phyloP scores from a whole-genome alignment of 1,140 invertebrate genomes.

The Leptopilina clavipes region DNA sequence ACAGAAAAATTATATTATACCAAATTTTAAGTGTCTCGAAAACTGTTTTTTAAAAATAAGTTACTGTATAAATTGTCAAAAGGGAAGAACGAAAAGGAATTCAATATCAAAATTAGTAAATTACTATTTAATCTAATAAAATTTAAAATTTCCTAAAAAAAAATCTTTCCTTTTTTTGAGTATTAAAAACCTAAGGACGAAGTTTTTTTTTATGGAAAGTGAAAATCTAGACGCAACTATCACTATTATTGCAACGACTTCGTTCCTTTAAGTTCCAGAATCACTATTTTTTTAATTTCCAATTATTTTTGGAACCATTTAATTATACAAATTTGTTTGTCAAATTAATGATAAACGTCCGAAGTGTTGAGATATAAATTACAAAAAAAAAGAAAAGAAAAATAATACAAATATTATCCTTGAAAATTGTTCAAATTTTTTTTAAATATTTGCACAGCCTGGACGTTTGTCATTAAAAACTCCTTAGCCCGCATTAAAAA shows the following conservation, averaged over 20 bases:
- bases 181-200: slow-evolving; percentile 10
- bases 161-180: not conserved
- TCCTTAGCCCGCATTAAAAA: slow-evolving; percentile 11
- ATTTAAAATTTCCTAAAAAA: not conserved
- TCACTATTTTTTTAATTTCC: not conserved
- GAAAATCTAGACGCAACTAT: slow-evolving; percentile 25
- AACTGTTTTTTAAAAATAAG: too few relatives aligned
- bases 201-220: not conserved
- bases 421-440: too few relatives aligned
- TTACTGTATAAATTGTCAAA: not conserved
- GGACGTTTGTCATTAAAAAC: slow-evolving; percentile 34
- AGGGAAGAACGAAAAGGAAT: not conserved
- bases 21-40: too few relatives aligned
- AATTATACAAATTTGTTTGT: slow-evolving; percentile 22
- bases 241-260: slow-evolving; percentile 33
- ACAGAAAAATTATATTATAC: too few relatives aligned
- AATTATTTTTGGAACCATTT: slow-evolving; percentile 21
- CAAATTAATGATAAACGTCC: slow-evolving; percentile 27
- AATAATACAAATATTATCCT: too few relatives aligned
- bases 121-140: too few relatives aligned
- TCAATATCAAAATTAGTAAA: not conserved
- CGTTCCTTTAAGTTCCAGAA: not conserved
- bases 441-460: slow-evolving; percentile 45
- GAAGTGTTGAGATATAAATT: not conserved
- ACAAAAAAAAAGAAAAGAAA: not conserved